A percentile compares a stretch with the other conserved stretches of the same genome.
phyloP scores from a whole-genome alignment of 2,888 invertebrate genomes.

The Lymantria monacha region DNA sequence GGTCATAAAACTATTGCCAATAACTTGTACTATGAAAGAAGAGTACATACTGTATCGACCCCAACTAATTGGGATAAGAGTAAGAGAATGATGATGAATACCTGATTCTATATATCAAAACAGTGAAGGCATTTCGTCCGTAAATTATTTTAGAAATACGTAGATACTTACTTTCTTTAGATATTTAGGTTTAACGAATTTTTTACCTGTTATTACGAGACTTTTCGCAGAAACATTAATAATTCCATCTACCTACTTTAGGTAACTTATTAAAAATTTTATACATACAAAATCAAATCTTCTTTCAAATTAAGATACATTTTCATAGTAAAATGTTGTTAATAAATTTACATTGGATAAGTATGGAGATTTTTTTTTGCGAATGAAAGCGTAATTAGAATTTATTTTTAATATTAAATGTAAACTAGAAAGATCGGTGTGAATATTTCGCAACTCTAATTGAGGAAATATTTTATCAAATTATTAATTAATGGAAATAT shows the following conservation, averaged over 20 bases:
- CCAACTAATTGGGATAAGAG: too few relatives aligned
- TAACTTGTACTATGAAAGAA: too few relatives aligned
- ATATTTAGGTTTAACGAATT: not conserved
- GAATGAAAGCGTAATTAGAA: not conserved
- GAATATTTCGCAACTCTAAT: too few relatives aligned
- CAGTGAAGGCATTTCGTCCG: too few relatives aligned
- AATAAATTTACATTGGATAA: not conserved
- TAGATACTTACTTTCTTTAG: too few relatives aligned
- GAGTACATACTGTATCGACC: too few relatives aligned
- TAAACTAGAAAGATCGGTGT: not conserved
- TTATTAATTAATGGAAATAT: too few relatives aligned
- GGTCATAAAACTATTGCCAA: too few relatives aligned
- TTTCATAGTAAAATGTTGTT: conserved; percentile 1
- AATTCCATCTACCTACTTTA: not conserved
- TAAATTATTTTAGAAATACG: too few relatives aligned
- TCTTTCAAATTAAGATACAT: conserved; percentile 5
- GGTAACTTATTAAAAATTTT: not conserved
- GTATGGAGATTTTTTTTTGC: not conserved
- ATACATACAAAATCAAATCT: conserved; percentile 5
- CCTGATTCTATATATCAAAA: too few relatives aligned
- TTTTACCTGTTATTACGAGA: not conserved
- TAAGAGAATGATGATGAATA: too few relatives aligned
- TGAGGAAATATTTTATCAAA: too few relatives aligned
- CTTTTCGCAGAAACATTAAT: not conserved
- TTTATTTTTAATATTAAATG: not conserved